Evolutionary conservation across 2,888 invertebrate genomes (phyloP).

Genomic region (Nemoura dubitans): DNA sequence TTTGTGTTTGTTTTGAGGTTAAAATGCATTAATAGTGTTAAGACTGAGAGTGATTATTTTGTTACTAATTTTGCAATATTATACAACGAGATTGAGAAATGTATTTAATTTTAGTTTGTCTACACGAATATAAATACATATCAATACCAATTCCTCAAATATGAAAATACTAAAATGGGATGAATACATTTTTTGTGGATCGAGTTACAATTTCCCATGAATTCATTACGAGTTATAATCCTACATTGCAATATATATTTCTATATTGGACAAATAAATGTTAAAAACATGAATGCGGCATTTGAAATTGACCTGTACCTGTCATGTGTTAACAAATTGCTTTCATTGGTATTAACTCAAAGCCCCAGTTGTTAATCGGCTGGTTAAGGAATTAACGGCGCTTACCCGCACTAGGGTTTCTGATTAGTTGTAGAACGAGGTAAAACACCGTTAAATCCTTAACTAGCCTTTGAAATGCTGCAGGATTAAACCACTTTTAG

Average conservation of each 20-base stretch:
- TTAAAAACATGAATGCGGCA: not conserved
- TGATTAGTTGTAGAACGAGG: too few relatives aligned
- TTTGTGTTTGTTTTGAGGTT: not conserved
- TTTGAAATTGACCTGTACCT: not conserved
- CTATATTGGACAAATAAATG: conserved; percentile 35
- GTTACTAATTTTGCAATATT: not conserved
- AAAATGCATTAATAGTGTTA: conserved; percentile 32
- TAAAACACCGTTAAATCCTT: too few relatives aligned
- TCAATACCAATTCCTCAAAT: conserved; percentile 19
- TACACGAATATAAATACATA: conserved; percentile 37
- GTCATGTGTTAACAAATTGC: not conserved
- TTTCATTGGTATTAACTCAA: not conserved
- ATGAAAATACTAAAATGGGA: not conserved
- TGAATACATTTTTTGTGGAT: not conserved
- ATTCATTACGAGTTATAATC: conserved; percentile 4
- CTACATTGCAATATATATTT: conserved; percentile 13
- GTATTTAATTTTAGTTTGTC: conserved; percentile 21
- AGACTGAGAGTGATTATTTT: conserved; percentile 32
- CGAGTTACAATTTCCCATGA: not conserved
- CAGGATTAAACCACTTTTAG: too few relatives aligned
- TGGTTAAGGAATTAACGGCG: too few relatives aligned
- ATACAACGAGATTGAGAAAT: conserved; percentile 14
- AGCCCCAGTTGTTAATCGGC: too few relatives aligned
- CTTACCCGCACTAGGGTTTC: too few relatives aligned
- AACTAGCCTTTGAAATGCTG: too few relatives aligned